A percentile compares a stretch with the other conserved stretches of the same genome.
Conservation (phyloP, 2,888 invertebrate genomes). For the Scaeva pyrastri region DNA sequence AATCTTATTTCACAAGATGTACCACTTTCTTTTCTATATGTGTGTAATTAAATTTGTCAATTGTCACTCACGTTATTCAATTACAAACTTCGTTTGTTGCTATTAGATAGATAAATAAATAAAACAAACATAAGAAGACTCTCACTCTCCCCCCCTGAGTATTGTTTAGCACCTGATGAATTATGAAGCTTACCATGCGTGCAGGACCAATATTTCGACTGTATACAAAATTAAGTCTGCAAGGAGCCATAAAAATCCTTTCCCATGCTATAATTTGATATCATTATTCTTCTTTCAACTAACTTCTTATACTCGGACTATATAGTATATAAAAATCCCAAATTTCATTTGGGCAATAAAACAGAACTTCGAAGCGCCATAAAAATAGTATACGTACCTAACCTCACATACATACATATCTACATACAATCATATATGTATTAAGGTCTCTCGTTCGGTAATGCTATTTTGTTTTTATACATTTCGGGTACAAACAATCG, state of each 20-base stretch:
- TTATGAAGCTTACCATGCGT: background rate
- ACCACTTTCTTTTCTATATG: too few relatives aligned
- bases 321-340: background rate
- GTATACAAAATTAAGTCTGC: background rate
- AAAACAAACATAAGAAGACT: too few relatives aligned
- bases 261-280: background rate
- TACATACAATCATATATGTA: background rate
- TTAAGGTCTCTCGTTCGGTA: conserved; percentile 40
- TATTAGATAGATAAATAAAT: too few relatives aligned
- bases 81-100: too few relatives aligned
- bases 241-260: background rate
- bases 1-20: background rate
- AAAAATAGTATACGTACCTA: background rate
- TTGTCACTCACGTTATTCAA: too few relatives aligned
- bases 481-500: conserved; percentile 63
- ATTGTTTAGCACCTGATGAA: background rate
- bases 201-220: too few relatives aligned
- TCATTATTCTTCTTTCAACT: background rate
- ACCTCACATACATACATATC: too few relatives aligned
- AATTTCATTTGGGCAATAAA: conserved; percentile 20
- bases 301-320: too few relatives aligned
- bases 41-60: too few relatives aligned
- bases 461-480: conserved; percentile 49
- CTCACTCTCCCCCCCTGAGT: too few relatives aligned
- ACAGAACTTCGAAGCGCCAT: conserved; percentile 3